phyloP scores from a whole-genome alignment of 2,888 invertebrate species.

The Beris morrisii region DNA sequence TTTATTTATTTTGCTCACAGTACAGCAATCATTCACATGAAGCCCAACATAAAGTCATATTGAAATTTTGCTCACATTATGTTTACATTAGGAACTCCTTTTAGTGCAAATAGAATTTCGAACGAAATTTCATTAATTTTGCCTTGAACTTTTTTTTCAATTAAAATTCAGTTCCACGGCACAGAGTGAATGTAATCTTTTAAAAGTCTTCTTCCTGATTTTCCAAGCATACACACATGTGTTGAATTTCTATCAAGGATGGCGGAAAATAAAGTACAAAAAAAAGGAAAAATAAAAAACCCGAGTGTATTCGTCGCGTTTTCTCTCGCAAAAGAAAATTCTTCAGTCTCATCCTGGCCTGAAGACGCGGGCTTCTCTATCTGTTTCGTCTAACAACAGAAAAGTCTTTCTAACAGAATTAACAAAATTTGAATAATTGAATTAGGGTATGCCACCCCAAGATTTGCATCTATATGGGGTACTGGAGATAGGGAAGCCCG shows the following conservation, averaged over 20 bases:
- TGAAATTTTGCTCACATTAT: too few species aligned
- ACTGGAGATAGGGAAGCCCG: slow-evolving; percentile 1
- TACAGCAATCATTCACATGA: too few species aligned
- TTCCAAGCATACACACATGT: slow-evolving; percentile 27
- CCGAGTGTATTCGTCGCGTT: slow-evolving; percentile 12
- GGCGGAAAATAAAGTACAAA: slow-evolving; percentile 18
- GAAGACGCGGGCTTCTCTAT: slow-evolving; percentile 3
- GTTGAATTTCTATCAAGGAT: slow-evolving; percentile 24
- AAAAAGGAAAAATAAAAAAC: slow-evolving; percentile 19
- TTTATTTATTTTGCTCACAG: too few species aligned
- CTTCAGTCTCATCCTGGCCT: background rate
- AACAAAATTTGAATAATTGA: slow-evolving; percentile 32
- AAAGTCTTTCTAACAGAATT: slow-evolving; percentile 33
- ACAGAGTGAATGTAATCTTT: slow-evolving; percentile 20
- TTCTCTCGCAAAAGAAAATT: too few species aligned
- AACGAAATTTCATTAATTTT: slow-evolving; percentile 26
- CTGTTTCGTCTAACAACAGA: slow-evolving; percentile 27
- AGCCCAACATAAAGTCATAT: too few species aligned
- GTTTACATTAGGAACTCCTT: background rate
- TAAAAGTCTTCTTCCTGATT: slow-evolving; percentile 29
- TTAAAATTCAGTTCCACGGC: slow-evolving; percentile 25
- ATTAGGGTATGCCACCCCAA: slow-evolving; percentile 29
- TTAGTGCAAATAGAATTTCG: slow-evolving; percentile 20
- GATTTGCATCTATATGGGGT: slow-evolving; percentile 27
- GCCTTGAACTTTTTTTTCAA: slow-evolving; percentile 19